phyloP scores from a whole-genome alignment of 1,140 invertebrate genomes.

The Cepaea nemoralis region DNA sequence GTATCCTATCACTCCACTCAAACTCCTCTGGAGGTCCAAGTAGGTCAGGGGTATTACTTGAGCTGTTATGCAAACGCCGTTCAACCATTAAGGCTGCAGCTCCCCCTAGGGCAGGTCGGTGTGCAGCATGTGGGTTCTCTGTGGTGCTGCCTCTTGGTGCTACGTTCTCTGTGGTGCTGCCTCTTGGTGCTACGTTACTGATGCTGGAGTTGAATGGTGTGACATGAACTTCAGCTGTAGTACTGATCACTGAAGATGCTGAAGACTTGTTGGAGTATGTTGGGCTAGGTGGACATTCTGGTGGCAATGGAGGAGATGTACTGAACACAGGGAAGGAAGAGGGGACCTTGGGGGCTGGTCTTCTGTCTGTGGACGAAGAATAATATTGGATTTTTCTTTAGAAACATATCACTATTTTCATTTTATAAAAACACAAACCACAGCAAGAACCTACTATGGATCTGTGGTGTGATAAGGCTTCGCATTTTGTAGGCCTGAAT shows the following conservation, averaged over 20 bases:
- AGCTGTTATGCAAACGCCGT: not conserved
- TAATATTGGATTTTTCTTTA: not conserved
- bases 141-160: not conserved
- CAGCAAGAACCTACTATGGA: too few relatives aligned
- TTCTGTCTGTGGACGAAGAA: not conserved
- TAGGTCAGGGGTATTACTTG: not conserved
- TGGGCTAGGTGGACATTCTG: not conserved
- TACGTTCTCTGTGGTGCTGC: not conserved
- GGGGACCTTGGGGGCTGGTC: not conserved
- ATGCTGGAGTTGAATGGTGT: not conserved
- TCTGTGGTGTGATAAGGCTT: too few relatives aligned
- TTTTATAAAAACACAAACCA: too few relatives aligned
- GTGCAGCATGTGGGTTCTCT: not conserved
- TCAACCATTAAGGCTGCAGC: conserved; percentile 18
- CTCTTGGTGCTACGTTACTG: too few relatives aligned
- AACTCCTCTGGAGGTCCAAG: conserved; percentile 10
- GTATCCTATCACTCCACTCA: conserved; percentile 12
- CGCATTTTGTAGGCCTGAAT: too few relatives aligned
- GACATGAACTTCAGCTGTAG: conserved; percentile 9
- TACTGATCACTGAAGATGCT: not conserved
- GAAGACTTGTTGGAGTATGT: not conserved
- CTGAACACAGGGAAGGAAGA: not conserved
- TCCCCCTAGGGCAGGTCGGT: not conserved
- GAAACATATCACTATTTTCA: too few relatives aligned
- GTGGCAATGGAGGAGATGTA: not conserved